Evolutionary conservation across 2,113 vertebrate genomes (phyloP), one percentile per base, ranked within the genome.

Genomic region (Trochalopteron elliotii): DNA sequence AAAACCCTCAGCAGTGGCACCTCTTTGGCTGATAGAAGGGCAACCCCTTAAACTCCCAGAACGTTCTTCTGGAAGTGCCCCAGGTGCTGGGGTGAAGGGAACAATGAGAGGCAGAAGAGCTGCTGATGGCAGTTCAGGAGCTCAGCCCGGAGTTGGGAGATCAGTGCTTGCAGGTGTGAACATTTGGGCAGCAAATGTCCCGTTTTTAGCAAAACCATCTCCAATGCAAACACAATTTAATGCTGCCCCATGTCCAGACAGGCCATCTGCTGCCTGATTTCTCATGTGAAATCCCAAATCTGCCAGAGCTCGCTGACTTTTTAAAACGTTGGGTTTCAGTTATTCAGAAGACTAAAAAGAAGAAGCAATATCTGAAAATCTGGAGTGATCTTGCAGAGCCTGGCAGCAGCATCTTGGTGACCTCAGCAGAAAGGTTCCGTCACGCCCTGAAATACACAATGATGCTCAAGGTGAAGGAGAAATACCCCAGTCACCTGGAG

Each of bases 401-500:
- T 33, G 87, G 97, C 13, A 94, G 97, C 5, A 86, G 97, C 5
- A 85, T 97, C 50, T 98, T 99, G 97, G 98, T 98, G 84, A 99
- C 98, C 95, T 95, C 97, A 0, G 86, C 95, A 3, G 86, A 98
- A 9, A 94, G 65, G 33, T 98, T 99, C 88, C 95, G 96, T 68
- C 97, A 95, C 12, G 97, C 98, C 2, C 97, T 99, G 7, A 98
- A 98, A 89, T 99, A 98, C 49, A 97, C 93, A 0, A 96, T 98
- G 97, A 98, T 98, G 10, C 98, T 98, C 93, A 98, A 98, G 71
- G 97, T 99, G 87, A 98, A 98, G 84, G 99, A 99, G 77, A 99
- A 98, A 78, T 98, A 98, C 91, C 98, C 99, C 0, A 98, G 98
- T 6, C 99, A 99, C 37, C 94, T 99, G 68, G 99, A 99, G 61